Percentiles rank a stretch among this genome's conserved stretches.
Conservation (phyloP, 1,140 invertebrate genomes). For the Theocolax elegans region DNA sequence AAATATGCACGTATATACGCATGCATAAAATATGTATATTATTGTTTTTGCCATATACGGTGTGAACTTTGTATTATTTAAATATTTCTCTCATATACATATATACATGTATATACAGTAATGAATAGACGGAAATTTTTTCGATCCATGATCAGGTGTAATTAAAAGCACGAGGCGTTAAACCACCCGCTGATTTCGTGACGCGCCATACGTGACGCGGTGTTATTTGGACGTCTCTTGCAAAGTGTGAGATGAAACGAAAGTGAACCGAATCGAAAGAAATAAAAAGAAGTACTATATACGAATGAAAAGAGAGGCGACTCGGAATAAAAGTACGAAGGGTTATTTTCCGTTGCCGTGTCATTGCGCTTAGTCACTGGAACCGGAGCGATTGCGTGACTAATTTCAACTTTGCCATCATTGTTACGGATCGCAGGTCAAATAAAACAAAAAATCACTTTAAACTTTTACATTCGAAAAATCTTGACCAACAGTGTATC, state of each 20-base stretch:
- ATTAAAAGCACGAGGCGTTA: constrained; percentile 2
- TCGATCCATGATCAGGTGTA: neutral
- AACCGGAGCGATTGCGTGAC: constrained; percentile 11
- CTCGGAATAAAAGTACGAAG: neutral
- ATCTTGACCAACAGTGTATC: no score
- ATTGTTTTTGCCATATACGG: no score
- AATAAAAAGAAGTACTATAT: neutral
- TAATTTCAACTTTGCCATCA: constrained; percentile 13
- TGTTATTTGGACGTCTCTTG: constrained; percentile 12
- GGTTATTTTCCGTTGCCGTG: neutral
- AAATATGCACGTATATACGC: no score
- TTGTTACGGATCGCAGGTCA: neutral
- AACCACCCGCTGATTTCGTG: neutral
- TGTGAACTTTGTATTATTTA: no score
- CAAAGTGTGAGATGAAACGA: neutral
- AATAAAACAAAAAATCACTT: no score
- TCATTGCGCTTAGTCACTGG: neutral
- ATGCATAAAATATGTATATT: no score
- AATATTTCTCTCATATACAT: no score
- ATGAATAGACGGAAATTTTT: no score
- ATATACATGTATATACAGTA: no score
- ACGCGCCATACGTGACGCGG: neutral
- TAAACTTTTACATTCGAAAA: no score
- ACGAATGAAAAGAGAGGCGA: neutral
- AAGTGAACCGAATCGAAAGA: constrained; percentile 3